Conservation (phyloP, 53 echinoderm and acorn worm species). For the Mesocentrotus franciscanus region DNA sequence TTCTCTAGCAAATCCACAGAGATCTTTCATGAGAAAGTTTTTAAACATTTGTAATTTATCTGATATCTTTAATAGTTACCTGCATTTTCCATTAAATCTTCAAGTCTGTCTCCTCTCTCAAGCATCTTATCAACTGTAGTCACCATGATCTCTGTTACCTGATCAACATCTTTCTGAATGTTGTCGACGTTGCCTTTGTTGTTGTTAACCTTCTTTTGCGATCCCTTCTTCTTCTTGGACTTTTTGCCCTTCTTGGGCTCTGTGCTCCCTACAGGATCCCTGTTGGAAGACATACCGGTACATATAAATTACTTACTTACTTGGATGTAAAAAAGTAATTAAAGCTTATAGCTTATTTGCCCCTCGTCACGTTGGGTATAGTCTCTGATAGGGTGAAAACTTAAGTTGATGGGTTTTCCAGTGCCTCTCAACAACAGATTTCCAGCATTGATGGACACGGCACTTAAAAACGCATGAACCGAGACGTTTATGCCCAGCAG, state of each 20-base stretch:
- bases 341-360: no score
- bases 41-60: not conserved
- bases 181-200: not conserved
- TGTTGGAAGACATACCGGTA: not conserved
- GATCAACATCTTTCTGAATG: constrained; percentile 43
- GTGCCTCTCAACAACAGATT: no score
- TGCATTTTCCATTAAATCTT: constrained; percentile 43
- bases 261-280: not conserved
- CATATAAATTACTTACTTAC: no score
- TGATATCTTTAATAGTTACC: not conserved
- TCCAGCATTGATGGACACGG: no score
- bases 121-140: constrained; percentile 43
- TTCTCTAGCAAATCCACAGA: no score
- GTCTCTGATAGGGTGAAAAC: no score
- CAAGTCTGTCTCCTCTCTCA: not conserved
- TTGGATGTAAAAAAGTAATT: no score
- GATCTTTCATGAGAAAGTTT: no score
- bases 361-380: no score
- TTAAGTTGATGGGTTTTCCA: no score
- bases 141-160: constrained; percentile 51
- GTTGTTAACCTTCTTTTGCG: not conserved
- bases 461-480: no score
- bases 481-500: no score
- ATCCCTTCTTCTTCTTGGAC: constrained; percentile 27
- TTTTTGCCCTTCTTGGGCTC: constrained; percentile 33